phyloP scores from a whole-genome alignment of 2,888 invertebrate species.

The Caenorhabditis virilis region DNA sequence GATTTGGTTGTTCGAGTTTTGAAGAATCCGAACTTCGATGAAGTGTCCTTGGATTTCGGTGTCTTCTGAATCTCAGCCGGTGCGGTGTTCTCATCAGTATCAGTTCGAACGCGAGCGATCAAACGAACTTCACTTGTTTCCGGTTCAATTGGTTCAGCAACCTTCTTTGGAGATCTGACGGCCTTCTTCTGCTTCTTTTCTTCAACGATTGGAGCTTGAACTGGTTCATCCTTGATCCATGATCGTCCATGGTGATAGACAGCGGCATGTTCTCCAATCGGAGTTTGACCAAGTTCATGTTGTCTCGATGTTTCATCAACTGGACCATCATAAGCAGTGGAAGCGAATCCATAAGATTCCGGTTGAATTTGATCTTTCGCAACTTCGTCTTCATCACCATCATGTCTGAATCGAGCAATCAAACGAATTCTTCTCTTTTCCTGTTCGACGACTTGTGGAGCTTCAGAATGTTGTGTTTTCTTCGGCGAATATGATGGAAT shows the following conservation, averaged over 20 bases:
- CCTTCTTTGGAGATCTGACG: not conserved
- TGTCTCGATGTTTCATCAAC: slow-evolving; percentile 19
- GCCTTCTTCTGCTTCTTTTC: no score
- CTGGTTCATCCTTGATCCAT: slow-evolving; percentile 23
- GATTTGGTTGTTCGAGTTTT: slow-evolving; percentile 6
- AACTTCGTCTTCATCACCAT: slow-evolving; percentile 33
- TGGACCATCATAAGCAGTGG: slow-evolving; percentile 13
- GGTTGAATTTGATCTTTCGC: no score
- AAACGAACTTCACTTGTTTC: slow-evolving; percentile 6
- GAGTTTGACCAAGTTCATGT: slow-evolving; percentile 11
- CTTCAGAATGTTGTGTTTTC: not conserved
- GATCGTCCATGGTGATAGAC: slow-evolving; percentile 26
- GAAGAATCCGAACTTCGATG: slow-evolving; percentile 15
- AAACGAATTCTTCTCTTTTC: slow-evolving; percentile 10
- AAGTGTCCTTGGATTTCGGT: slow-evolving; percentile 8
- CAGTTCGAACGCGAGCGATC: slow-evolving; percentile 7
- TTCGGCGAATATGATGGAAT: slow-evolving; percentile 15
- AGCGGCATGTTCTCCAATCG: slow-evolving; percentile 15
- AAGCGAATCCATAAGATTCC: slow-evolving; percentile 13
- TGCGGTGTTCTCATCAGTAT: slow-evolving; percentile 4
- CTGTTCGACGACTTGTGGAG: slow-evolving; percentile 2
- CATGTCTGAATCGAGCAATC: slow-evolving; percentile 26
- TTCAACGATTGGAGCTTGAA: no score
- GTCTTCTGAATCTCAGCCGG: slow-evolving; percentile 7
- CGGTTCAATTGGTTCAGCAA: slow-evolving; percentile 6